Evolutionary conservation across 2,113 vertebrate species (phyloP).

Genomic region (Pseudopodoces humilis): DNA sequence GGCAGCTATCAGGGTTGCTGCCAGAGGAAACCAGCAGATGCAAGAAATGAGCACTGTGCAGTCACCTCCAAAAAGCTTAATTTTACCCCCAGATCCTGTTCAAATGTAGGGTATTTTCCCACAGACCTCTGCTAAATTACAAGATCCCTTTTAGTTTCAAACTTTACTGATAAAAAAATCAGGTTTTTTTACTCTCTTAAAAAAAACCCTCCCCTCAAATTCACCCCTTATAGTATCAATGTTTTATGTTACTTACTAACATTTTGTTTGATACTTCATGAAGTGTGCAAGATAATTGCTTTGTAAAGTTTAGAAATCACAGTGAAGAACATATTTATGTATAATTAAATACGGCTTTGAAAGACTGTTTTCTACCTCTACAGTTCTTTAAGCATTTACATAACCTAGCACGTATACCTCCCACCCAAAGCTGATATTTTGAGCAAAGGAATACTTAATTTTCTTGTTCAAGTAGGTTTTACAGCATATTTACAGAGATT

Average conservation of each 20-base stretch:
- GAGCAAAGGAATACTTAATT: not conserved
- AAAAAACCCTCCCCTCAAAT: not conserved
- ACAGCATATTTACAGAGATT: not conserved
- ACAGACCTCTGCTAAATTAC: not conserved
- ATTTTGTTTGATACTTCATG: not conserved
- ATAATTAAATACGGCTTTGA: not conserved
- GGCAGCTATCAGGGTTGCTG: not conserved
- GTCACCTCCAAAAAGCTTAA: not conserved
- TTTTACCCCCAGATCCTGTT: not conserved
- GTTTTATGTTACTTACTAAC: not conserved
- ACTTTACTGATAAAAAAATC: not conserved
- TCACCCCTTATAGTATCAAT: not conserved
- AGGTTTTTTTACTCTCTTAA: not conserved
- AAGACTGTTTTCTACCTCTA: not conserved
- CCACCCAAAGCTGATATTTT: not conserved
- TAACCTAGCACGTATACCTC: not conserved
- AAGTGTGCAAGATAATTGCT: not conserved
- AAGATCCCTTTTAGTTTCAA: not conserved
- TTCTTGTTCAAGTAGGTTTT: not conserved
- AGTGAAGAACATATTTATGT: not conserved
- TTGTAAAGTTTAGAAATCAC: not conserved
- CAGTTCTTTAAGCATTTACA: not conserved
- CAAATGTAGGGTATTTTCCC: not conserved
- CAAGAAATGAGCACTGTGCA: not conserved
- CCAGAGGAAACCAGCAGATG: not conserved